Evolutionary conservation across 2,888 invertebrate species (phyloP).

Genomic region (Gnatocerus cornutus): DNA sequence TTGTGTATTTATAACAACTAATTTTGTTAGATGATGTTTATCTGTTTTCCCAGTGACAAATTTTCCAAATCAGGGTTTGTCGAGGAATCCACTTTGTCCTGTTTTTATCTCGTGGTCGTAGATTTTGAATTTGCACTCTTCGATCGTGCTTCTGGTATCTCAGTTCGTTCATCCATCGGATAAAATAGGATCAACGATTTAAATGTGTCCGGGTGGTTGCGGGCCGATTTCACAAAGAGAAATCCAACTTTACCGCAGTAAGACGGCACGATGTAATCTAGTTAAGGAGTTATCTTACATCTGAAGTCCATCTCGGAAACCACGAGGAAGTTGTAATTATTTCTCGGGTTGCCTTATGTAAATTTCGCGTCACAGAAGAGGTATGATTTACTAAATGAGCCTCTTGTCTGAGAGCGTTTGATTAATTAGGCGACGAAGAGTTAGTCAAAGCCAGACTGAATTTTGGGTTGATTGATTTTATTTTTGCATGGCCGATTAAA

Average conservation of each 20-base stretch:
- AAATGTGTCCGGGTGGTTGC: constrained; percentile 33
- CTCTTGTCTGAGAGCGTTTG: constrained; percentile 22
- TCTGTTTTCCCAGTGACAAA: too few relatives aligned
- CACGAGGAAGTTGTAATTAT: constrained; percentile 24
- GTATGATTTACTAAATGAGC: constrained; percentile 20
- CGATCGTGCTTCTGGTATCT: constrained; percentile 2
- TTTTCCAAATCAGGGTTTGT: too few relatives aligned
- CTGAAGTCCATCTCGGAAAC: constrained; percentile 21
- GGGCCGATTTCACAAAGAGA: constrained; percentile 21
- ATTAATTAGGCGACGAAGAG: constrained; percentile 21
- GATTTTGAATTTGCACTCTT: constrained; percentile 13
- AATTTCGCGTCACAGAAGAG: constrained; percentile 23
- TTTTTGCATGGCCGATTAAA: constrained; percentile 10
- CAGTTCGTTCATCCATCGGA: constrained; percentile 33
- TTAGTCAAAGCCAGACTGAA: too few relatives aligned
- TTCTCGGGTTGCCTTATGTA: constrained; percentile 29
- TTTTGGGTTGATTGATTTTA: not conserved
- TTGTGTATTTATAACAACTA: too few relatives aligned
- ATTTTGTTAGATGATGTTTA: too few relatives aligned
- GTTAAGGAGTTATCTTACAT: constrained; percentile 28
- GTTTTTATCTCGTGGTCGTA: constrained; percentile 16
- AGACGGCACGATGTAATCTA: constrained; percentile 31
- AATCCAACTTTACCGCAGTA: constrained; percentile 26
- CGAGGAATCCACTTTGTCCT: too few relatives aligned
- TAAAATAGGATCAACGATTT: constrained; percentile 39